Conservation (phyloP, 2,113 vertebrate genomes). For the Heterochromis multidens region DNA sequence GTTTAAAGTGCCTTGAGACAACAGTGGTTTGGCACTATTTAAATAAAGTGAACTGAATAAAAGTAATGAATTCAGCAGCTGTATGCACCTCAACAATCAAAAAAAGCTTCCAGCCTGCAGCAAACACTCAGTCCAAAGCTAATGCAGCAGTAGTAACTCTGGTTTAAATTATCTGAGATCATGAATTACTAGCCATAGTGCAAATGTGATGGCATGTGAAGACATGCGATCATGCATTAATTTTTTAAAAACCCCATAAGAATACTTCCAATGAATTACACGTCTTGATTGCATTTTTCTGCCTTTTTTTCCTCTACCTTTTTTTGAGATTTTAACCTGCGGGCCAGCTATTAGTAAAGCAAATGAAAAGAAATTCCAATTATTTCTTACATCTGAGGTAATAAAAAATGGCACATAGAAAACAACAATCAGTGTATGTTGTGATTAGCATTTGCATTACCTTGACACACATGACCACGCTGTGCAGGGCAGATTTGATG, state of each 20-base stretch:
- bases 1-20: background rate
- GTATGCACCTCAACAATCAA: background rate
- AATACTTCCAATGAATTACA: slow-evolving; percentile 50
- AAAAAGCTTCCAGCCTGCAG: background rate
- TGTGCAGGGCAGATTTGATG: background rate
- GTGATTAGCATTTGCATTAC: slow-evolving; percentile 49
- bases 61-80: background rate
- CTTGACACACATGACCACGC: background rate
- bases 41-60: background rate
- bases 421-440: slow-evolving; percentile 44
- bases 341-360: slow-evolving; percentile 53
- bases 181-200: background rate
- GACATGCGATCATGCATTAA: background rate
- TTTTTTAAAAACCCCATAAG: slow-evolving; percentile 15
- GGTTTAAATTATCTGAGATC: background rate
- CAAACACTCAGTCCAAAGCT: background rate
- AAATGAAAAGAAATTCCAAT: slow-evolving; percentile 50
- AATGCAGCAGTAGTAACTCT: background rate
- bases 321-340: slow-evolving; percentile 46
- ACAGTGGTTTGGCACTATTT: background rate
- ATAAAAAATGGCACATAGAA: slow-evolving; percentile 57
- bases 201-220: background rate
- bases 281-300: slow-evolving; percentile 31
- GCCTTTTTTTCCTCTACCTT: slow-evolving; percentile 6
- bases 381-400: slow-evolving; percentile 50